Conservation (phyloP, 2,797 vertebrate genomes). For the Microctenopoma stevenorrisi region DNA sequence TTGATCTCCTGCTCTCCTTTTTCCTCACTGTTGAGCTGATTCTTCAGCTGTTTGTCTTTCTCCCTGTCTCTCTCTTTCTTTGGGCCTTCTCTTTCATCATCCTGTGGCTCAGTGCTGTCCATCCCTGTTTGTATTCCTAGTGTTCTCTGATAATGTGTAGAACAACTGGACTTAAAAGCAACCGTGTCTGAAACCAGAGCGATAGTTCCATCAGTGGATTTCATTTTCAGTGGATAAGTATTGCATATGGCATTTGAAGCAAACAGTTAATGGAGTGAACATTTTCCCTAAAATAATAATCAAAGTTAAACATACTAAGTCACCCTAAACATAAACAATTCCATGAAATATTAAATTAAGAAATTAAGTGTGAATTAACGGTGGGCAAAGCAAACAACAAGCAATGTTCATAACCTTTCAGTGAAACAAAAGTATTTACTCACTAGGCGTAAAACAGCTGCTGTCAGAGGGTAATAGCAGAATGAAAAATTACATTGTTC, state of each 20-base stretch:
- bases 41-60: conserved; percentile 70
- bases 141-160: conserved; percentile 23
- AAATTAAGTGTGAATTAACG: conserved; percentile 1
- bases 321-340: not conserved
- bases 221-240: conserved; percentile 17
- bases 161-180: conserved; percentile 46
- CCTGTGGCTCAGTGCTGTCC: conserved; percentile 68
- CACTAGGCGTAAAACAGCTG: conserved; percentile 64
- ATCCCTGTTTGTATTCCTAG: conserved; percentile 53
- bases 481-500: conserved; percentile 70
- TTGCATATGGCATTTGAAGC: conserved; percentile 9
- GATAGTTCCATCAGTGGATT: conserved; percentile 39
- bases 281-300: conserved; percentile 1
- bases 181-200: conserved; percentile 59
- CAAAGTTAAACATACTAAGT: conserved; percentile 1
- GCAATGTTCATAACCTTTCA: conserved; percentile 23
- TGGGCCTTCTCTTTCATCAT: conserved; percentile 44
- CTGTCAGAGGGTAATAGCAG: conserved; percentile 46
- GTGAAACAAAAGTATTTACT: conserved; percentile 58
- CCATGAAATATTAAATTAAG: not conserved
- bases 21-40: conserved; percentile 73
- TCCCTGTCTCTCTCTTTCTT: conserved; percentile 59
- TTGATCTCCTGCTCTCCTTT: conserved; percentile 74
- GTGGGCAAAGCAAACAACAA: conserved; percentile 8
- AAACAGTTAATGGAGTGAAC: conserved; percentile 4